Conservation (phyloP, 2,797 vertebrate genomes). For the Brachyrhaphis roseni region DNA sequence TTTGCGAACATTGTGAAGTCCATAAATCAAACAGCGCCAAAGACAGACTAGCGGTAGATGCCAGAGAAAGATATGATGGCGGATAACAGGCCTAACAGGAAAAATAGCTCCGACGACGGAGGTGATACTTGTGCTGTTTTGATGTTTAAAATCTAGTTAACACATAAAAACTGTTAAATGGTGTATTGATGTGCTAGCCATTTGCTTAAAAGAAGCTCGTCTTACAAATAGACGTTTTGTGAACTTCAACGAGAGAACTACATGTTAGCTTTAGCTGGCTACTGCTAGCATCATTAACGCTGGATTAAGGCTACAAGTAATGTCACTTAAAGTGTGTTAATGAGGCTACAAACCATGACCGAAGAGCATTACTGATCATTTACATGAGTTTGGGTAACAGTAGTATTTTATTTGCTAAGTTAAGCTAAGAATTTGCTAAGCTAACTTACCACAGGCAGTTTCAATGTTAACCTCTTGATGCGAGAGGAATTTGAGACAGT, state of each 20-base stretch:
- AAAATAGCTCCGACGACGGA: conserved; percentile 66
- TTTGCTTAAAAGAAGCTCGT: not conserved
- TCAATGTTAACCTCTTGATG: not conserved
- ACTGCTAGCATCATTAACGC: conserved; percentile 6
- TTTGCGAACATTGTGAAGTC: not conserved
- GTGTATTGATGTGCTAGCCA: not conserved
- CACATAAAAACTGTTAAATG: not conserved
- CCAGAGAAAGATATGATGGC: conserved; percentile 64
- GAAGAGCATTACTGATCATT: not conserved
- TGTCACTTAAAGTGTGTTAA: not conserved
- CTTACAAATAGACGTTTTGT: not conserved
- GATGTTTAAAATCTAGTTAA: conserved; percentile 19
- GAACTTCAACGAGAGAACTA: conserved; percentile 17
- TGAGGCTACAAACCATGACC: not conserved
- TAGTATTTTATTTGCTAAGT: not conserved
- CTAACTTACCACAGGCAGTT: not conserved
- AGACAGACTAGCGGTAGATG: not conserved
- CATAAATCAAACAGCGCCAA: conserved; percentile 15
- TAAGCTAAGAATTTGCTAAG: not conserved
- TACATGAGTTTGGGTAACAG: not conserved
- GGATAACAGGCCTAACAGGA: conserved; percentile 61
- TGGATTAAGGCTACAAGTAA: too few species aligned
- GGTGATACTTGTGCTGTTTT: conserved; percentile 79
- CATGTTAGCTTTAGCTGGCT: conserved; percentile 31
- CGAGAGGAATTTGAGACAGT: not conserved